A percentile compares a stretch with the other conserved stretches of the same genome.
Conservation (phyloP, 2,888 invertebrate genomes). For the Sthenelais limicola region DNA sequence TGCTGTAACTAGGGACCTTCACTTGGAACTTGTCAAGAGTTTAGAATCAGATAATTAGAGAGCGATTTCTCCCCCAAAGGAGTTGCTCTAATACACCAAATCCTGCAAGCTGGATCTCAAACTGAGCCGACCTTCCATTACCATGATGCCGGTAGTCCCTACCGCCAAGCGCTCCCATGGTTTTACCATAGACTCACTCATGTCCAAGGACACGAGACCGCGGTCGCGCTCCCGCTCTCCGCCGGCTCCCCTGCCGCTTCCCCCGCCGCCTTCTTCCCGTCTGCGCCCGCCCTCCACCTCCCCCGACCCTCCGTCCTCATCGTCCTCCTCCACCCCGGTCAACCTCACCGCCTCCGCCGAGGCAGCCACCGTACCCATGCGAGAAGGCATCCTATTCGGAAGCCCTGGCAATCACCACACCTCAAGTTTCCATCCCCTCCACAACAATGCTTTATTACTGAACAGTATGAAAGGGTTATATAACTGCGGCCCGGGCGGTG, state of each 20-base stretch:
- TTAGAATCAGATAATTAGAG: too few species aligned
- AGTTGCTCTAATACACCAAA: too few species aligned
- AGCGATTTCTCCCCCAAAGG: too few species aligned
- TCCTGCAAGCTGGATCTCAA: too few species aligned
- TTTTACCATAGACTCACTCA: slow-evolving; percentile 41
- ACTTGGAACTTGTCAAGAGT: too few species aligned
- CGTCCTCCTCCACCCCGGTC: slow-evolving; percentile 1
- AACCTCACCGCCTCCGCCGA: slow-evolving; percentile 32
- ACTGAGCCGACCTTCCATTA: neutral
- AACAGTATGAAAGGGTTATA: slow-evolving; percentile 25
- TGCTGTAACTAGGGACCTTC: too few species aligned
- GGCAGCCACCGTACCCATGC: slow-evolving; percentile 24
- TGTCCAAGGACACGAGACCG: slow-evolving; percentile 27
- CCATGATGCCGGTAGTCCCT: slow-evolving; percentile 43
- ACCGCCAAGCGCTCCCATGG: slow-evolving; percentile 39
- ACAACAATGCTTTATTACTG: slow-evolving; percentile 18
- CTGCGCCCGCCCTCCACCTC: neutral
- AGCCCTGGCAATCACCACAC: neutral
- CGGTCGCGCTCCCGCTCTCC: neutral
- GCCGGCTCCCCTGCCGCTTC: neutral
- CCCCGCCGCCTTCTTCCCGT: neutral
- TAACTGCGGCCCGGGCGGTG: neutral
- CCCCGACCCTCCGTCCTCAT: neutral
- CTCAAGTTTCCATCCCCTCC: slow-evolving; percentile 40
- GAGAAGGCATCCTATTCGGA: neutral